Evolutionary conservation across 2,888 invertebrate genomes (phyloP).

Genomic region (Noctua pronuba): DNA sequence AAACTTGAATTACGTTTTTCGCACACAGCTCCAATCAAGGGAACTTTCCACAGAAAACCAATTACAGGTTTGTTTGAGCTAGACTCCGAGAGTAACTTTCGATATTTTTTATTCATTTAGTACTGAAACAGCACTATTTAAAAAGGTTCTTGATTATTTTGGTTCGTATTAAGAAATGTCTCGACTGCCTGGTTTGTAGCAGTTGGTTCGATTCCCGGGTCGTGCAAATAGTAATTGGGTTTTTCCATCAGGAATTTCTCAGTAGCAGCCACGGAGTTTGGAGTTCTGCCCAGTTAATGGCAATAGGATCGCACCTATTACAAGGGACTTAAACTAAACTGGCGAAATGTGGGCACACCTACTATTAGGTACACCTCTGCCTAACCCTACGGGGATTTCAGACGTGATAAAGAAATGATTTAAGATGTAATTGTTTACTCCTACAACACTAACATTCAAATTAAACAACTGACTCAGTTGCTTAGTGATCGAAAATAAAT

Average conservation of each 20-base stretch:
- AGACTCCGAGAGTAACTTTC: conserved; percentile 1
- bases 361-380: no score
- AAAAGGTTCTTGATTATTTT: neutral
- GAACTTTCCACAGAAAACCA: conserved; percentile 39
- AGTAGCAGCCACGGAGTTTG: no score
- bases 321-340: no score
- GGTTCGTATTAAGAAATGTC: neutral
- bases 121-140: neutral
- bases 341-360: no score
- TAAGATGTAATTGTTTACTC: neutral
- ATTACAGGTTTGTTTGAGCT: conserved; percentile 33
- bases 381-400: no score
- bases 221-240: no score
- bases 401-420: neutral
- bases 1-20: conserved; percentile 30
- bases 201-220: no score
- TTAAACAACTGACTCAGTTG: neutral
- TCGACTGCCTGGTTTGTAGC: no score
- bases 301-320: no score
- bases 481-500: neutral
- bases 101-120: conserved; percentile 13
- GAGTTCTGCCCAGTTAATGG: no score
- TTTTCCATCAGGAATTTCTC: no score
- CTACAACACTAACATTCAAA: neutral
- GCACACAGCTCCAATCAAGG: conserved; percentile 24